Evolutionary conservation across 2,888 invertebrate species (phyloP), one percentile per base, ranked within the genome.

Genomic region (Idaea dimidiata): DNA sequence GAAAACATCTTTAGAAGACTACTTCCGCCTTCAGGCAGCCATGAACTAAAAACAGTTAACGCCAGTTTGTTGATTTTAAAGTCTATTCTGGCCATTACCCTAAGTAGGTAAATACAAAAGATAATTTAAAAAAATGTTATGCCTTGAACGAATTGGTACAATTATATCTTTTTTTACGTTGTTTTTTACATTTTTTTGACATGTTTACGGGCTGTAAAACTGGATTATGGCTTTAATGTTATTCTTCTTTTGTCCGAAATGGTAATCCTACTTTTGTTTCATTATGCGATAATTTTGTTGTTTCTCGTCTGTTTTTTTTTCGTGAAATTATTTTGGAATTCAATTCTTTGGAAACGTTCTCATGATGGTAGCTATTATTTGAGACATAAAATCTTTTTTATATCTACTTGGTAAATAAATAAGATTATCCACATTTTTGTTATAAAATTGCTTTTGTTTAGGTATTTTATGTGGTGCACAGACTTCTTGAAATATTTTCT

Each of bases 131-230:
- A 62, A 43, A 43, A 43, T 43, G 10, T 43, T 43, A 10, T 43
- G 8, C 43, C 14, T 43, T 43, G 17, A 54, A 59, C 54, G 43
- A 61, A 63, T 59, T 59, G 59, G 7, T 14, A 59, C 62, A 65
- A 68, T 56, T 56, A 56, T 10, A 56, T 56, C 10, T 54, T 54
- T 54, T 54, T 54, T 66, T 64, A 61, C 63, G 60, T 64, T 60
- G 14, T 24, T 59, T 18, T 17, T 10, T 10, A 56, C 18, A 56
- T 59, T 10, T 56, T 56, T 56, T 17, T 10, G 18, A 56, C 18
- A 56, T 59, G 17, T 56, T 56, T 56, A 56, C 18, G 56, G 56
- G 14, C 18, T 17, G 56, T 17, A 18, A 18, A 56, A 56, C 17
- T 56, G 56, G 56, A 18, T 56, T 56, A 56, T 18, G 56, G 18